phyloP scores from a whole-genome alignment of 2,888 invertebrate species.

The Drosophila phalerata region DNA sequence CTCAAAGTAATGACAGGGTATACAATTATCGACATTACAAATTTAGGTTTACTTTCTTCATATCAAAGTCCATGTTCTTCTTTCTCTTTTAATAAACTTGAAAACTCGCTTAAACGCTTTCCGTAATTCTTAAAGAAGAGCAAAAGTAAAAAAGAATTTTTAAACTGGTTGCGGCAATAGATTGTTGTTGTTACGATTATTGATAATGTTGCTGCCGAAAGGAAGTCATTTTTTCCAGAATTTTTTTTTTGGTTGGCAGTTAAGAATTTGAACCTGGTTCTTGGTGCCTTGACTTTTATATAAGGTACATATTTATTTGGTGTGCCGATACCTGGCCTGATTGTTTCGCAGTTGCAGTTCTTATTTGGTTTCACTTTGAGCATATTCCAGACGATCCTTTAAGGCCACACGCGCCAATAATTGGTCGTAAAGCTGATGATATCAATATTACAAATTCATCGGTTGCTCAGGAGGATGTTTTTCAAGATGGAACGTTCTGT shows the following conservation, averaged over 20 bases:
- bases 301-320: slow-evolving; percentile 1
- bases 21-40: slow-evolving; percentile 14
- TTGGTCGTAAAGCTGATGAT: slow-evolving; percentile 28
- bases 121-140: slow-evolving; percentile 44
- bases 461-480: neutral
- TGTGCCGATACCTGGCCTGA: slow-evolving; percentile 25
- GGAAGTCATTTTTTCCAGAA: slow-evolving; percentile 38
- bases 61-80: slow-evolving; percentile 32
- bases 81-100: slow-evolving; percentile 51
- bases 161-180: slow-evolving; percentile 48
- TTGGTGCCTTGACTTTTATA: slow-evolving; percentile 12
- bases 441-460: slow-evolving; percentile 16
- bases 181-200: slow-evolving; percentile 26
- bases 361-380: neutral
- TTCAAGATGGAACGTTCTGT: neutral
- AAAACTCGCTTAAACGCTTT: slow-evolving; percentile 53
- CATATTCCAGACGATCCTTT: slow-evolving; percentile 1
- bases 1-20: neutral
- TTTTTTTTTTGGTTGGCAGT: slow-evolving; percentile 39
- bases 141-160: slow-evolving; percentile 43
- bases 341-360: slow-evolving; percentile 2
- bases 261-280: slow-evolving; percentile 25
- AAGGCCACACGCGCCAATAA: slow-evolving; percentile 49
- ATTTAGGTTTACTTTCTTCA: slow-evolving; percentile 16
- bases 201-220: slow-evolving; percentile 27